Base-by-base conservation (phyloP, 35 echinoderm and acorn worm genomes). In the Patiria miniata region DNA sequence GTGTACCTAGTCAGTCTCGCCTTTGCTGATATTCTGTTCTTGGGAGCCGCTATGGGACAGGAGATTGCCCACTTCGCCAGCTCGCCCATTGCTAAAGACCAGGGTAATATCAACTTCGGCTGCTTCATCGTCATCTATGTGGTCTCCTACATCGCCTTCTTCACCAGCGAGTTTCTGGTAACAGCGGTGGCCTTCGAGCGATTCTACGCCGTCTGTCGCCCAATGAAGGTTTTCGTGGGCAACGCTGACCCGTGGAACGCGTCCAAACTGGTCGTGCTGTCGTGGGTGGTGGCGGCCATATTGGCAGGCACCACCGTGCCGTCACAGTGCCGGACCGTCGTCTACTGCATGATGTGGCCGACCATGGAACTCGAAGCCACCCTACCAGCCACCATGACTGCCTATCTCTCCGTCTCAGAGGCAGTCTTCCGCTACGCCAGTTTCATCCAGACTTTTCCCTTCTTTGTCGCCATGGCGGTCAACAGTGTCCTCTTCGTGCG, bases 121-220 rank as follows among this genome's bases (percentile, higher is more conserved):
- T 36, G 51, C 61, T 89, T 83, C 54, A 88, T 92, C 36, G 58
- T 91, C 60, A 88, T 73, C 1, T 85, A 91, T 55, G 51, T 76
- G 0, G 33, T 92, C 0, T 61, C 59, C 8, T 92, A 92, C 77
- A 80, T 87, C 7, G 83, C 80, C 36, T 91, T 92, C 19, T 95
- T 95, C 88, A 81, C 93, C 32, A 92, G 89, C 36, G 90, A 92
- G 2, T 39, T 91, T 4, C 79, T 95, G 2, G 90, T 95, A 68
- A 92, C 86, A 10, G 54, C 91, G 14, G 89, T 95, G 28, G 90
- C 85, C 2, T 92, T 92, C 40, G 93, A 95, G 52, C 52, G 93
- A 19, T 95, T 92, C 47, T 92, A 88, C 68, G 93, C 93, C 38
- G 88, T 95, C 1, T 95, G 93, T 56, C 55, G 86, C 42, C 89